Base-by-base conservation (phyloP, 2,888 invertebrate genomes). In the Agrenia bidenticulata region DNA sequence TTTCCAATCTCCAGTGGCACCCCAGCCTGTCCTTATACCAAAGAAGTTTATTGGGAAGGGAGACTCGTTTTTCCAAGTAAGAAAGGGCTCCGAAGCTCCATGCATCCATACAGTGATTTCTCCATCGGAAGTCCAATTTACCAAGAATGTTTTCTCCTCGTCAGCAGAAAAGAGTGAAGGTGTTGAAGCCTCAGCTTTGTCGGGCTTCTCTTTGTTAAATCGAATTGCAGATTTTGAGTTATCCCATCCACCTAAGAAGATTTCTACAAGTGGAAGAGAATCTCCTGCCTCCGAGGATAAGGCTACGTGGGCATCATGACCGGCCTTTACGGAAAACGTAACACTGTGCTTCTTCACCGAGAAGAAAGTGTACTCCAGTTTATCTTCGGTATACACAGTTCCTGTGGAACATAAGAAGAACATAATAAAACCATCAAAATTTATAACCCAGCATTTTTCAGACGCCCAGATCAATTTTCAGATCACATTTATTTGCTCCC, bases 221-320 rank as follows among this genome's bases (percentile, higher is more conserved):
- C 87, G 85, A 79, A 87, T 86, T 71, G 85, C 86, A 42, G 87
- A 87, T 73, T 85, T 83, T 54, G 82, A 82, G 79, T 87, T 87
- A 68, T 85, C 84, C 87, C 88, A 88, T 67, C 87, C 87, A 59
- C 87, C 88, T 74, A 88, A 82, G 76, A 88, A 83, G 72, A 87
- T 81, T 81, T 88, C 87, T 78, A 86, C 86, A 82, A 87, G 85
- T 73, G 84, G 83, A 64, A 84, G 81, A 77, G 85, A 85, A 45
- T 79, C 81, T 15, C 75, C 66, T 56, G 84, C 83, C 19, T 80
- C 82, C 72, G 79, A 77, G 49, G 85, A 83, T 70, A 88, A 81
- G 69, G 85, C 84, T 69, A 88, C 78, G 79, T 87, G 87, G 73
- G 85, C 87, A 79, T 88, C 86, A 80, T 85, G 84, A 53, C 84